phyloP scores from a whole-genome alignment of 1,140 invertebrate species.

The Drosophila littoralis region DNA sequence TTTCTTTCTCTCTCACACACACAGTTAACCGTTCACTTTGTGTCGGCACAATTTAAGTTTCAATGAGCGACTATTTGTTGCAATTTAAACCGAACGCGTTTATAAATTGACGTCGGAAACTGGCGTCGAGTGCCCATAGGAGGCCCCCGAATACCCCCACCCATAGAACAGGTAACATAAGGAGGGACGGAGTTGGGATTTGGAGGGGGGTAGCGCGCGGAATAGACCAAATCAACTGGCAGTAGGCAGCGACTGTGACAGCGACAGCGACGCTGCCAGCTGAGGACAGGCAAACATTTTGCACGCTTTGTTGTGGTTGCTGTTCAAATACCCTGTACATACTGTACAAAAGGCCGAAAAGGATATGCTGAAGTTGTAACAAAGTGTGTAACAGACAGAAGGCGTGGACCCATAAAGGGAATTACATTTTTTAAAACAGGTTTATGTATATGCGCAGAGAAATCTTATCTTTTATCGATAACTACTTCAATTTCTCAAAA shows the following conservation, averaged over 20 bases:
- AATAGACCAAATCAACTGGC: conserved; percentile 15
- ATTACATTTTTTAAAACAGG: too few relatives aligned
- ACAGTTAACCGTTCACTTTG: conserved; percentile 61
- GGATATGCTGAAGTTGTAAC: not conserved
- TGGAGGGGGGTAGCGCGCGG: not conserved
- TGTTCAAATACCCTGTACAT: conserved; percentile 2
- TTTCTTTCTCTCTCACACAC: conserved; percentile 13
- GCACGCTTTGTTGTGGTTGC: conserved; percentile 22
- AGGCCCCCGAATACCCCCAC: conserved; percentile 19
- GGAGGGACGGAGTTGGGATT: not conserved
- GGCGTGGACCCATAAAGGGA: too few relatives aligned
- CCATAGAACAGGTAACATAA: conserved; percentile 20
- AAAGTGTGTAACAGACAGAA: too few relatives aligned
- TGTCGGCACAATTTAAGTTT: conserved; percentile 82
- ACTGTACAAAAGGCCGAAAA: not conserved
- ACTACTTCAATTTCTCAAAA: too few relatives aligned
- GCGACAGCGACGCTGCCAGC: conserved; percentile 24
- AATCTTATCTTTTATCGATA: too few relatives aligned
- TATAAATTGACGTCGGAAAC: conserved; percentile 80
- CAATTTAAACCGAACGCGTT: conserved; percentile 82
- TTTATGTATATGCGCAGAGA: too few relatives aligned
- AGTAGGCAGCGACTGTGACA: conserved; percentile 33
- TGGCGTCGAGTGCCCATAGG: conserved; percentile 49
- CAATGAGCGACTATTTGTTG: conserved; percentile 83
- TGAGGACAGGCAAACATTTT: conserved; percentile 42